phyloP scores from a whole-genome alignment of 1,140 invertebrate genomes.

The Aethina tumida region DNA sequence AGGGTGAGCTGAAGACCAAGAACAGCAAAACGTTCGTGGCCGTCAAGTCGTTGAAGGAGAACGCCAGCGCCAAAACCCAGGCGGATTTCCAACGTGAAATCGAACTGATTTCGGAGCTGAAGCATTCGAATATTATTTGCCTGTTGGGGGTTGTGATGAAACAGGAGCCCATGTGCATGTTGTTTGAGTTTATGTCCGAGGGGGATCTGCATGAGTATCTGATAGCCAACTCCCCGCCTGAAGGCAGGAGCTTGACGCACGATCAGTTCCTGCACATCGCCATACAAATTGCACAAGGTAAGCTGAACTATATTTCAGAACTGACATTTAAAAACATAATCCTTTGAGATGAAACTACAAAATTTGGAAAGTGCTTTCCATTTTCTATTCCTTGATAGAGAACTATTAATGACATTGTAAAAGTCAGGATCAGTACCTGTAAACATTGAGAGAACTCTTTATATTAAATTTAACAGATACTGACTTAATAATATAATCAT shows the following conservation, averaged over 20 bases:
- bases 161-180: constrained; percentile 88
- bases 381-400: too few species aligned
- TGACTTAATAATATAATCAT: too few species aligned
- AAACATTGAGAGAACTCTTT: too few species aligned
- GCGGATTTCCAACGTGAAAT: constrained; percentile 86
- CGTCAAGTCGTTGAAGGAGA: constrained; percentile 90
- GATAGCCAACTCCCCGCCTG: constrained; percentile 77
- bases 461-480: too few species aligned
- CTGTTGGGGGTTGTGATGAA: constrained; percentile 84
- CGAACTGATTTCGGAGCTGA: constrained; percentile 84
- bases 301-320: too few species aligned
- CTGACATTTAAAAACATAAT: too few species aligned
- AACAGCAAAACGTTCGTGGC: constrained; percentile 70
- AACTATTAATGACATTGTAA: too few species aligned
- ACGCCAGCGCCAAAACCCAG: constrained; percentile 82
- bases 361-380: too few species aligned
- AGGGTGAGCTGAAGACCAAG: constrained; percentile 73
- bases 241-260: constrained; percentile 63
- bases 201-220: constrained; percentile 94
- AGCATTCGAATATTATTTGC: constrained; percentile 93
- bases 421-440: too few species aligned
- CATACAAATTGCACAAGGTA: constrained; percentile 80
- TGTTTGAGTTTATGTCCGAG: constrained; percentile 91
- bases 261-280: constrained; percentile 76
- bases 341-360: too few species aligned